Conservation (phyloP, 2,797 vertebrate species). For the Cuculus canorus region DNA sequence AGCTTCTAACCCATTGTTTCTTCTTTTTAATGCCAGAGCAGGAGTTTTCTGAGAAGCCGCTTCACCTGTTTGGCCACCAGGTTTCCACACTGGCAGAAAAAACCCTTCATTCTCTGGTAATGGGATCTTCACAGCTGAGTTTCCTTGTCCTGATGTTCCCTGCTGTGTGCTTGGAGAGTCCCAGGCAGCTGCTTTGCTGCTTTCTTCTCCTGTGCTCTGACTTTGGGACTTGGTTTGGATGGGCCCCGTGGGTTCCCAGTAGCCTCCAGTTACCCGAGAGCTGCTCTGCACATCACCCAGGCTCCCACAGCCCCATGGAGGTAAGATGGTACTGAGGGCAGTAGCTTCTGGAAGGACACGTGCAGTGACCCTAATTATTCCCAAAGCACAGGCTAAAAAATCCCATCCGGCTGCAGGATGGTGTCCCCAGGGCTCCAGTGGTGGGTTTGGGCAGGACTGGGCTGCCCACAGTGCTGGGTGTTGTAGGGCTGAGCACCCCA, state of each 20-base stretch:
- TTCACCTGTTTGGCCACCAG: background rate
- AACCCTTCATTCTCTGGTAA: accelerated
- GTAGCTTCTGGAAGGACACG: accelerated
- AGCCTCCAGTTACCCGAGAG: background rate
- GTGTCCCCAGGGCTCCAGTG: background rate
- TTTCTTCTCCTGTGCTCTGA: background rate
- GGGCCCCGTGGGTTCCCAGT: background rate
- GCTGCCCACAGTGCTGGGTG: background rate
- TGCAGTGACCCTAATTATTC: background rate
- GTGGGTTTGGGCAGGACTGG: background rate
- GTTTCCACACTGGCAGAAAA: background rate
- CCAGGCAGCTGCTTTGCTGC: background rate
- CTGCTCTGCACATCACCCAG: background rate
- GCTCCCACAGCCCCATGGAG: background rate
- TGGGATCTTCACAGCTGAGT: accelerated
- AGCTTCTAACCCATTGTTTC: background rate
- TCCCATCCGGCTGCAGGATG: background rate
- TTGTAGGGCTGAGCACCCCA: background rate
- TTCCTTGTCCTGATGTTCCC: background rate
- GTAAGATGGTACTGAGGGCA: background rate
- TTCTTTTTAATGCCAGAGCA: background rate
- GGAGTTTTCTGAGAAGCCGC: background rate
- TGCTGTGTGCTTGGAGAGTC: background rate
- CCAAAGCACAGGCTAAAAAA: too few relatives aligned
- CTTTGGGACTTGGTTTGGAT: background rate